Conservation (phyloP, 2,113 vertebrate species). For the Triplophysa dalaica region DNA sequence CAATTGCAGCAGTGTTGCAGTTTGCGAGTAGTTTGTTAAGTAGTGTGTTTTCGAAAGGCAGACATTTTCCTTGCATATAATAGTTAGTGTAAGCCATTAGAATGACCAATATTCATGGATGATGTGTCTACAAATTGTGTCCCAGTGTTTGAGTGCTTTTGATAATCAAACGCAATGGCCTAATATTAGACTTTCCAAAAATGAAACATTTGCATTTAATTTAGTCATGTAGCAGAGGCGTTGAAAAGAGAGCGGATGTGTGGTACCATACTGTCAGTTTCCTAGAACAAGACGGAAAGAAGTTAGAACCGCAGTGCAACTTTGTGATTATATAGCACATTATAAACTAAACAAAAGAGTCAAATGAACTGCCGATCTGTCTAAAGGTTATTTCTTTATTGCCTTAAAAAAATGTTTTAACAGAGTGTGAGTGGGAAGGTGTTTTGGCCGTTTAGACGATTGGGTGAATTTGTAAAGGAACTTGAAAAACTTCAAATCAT, state of each 20-base stretch:
- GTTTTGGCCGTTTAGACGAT: not conserved
- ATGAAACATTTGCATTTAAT: no score
- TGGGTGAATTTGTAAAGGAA: not conserved
- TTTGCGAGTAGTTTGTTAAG: not conserved
- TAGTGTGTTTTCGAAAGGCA: not conserved
- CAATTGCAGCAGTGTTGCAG: not conserved
- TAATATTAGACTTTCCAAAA: no score
- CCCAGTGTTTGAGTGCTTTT: no score
- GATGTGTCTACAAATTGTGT: no score
- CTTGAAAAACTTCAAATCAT: not conserved
- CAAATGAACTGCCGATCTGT: not conserved
- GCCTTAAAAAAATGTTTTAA: not conserved
- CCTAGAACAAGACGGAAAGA: no score
- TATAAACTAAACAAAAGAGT: no score
- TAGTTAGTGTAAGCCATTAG: no score
- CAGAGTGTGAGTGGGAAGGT: conserved; percentile 27
- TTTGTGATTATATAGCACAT: not conserved
- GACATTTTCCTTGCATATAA: not conserved
- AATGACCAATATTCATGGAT: no score
- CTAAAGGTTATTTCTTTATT: not conserved
- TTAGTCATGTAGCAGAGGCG: no score
- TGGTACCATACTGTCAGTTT: no score
- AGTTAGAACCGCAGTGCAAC: not conserved
- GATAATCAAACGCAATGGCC: no score
- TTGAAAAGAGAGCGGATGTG: no score